Evolutionary conservation across 1,140 invertebrate genomes (phyloP).

Genomic region (Sarcophaga bullata): DNA sequence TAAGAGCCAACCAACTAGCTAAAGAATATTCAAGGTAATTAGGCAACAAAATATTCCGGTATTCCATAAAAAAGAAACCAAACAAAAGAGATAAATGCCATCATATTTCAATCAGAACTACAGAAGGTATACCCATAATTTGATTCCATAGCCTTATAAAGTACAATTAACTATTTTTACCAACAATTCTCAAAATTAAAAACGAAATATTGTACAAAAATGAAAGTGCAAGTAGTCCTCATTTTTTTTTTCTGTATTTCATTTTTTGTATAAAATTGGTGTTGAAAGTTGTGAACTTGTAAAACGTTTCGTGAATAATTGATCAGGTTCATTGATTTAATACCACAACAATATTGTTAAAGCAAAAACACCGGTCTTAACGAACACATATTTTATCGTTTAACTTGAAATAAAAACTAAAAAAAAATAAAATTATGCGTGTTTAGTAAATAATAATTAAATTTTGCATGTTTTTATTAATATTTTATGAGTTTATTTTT

Average conservation of each 20-base stretch:
- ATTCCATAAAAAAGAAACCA: too few relatives aligned
- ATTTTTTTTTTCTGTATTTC: not conserved
- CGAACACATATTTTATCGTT: conserved; percentile 7
- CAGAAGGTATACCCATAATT: too few relatives aligned
- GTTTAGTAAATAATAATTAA: conserved; percentile 20
- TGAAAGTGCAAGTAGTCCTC: not conserved
- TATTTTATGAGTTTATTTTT: conserved; percentile 14
- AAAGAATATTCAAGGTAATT: too few relatives aligned
- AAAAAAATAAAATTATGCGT: conserved; percentile 13
- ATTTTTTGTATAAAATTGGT: conserved; percentile 2
- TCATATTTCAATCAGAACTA: too few relatives aligned
- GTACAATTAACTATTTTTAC: too few relatives aligned
- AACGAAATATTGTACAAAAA: not conserved
- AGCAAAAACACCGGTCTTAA: not conserved
- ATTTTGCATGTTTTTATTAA: conserved; percentile 27
- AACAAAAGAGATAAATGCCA: too few relatives aligned
- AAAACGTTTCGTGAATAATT: conserved; percentile 28
- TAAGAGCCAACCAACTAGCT: too few relatives aligned
- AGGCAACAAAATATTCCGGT: too few relatives aligned
- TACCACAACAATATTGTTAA: not conserved
- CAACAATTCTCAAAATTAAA: too few relatives aligned
- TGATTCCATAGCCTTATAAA: too few relatives aligned
- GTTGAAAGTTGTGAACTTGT: conserved; percentile 37
- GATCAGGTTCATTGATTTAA: not conserved
- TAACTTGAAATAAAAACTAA: not conserved